phyloP scores from a whole-genome alignment of 2,797 vertebrate genomes.

The Ptychobarbus kaznakovi region DNA sequence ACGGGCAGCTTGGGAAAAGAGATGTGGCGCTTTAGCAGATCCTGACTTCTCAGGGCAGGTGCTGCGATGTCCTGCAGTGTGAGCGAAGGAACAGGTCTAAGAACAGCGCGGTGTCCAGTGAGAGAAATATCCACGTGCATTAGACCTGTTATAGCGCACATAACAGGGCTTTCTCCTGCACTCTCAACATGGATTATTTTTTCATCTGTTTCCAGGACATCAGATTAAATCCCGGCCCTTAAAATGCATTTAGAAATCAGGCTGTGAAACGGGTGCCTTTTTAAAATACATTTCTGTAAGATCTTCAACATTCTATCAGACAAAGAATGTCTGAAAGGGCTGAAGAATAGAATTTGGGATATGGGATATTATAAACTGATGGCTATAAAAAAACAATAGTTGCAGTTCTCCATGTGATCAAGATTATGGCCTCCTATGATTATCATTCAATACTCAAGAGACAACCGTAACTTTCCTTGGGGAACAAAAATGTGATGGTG shows the following conservation, averaged over 20 bases:
- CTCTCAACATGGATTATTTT: neutral
- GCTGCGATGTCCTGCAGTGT: constrained; percentile 16
- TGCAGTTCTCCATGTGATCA: neutral
- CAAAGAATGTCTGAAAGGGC: neutral
- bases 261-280: neutral
- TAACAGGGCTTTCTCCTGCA: neutral
- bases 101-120: neutral
- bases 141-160: neutral
- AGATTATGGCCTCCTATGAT: neutral
- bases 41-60: constrained; percentile 41
- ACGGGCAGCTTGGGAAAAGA: constrained; percentile 35
- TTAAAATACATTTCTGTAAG: neutral
- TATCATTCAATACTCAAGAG: neutral
- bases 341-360: neutral
- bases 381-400: neutral
- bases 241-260: neutral
- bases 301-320: neutral
- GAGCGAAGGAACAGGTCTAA: constrained; percentile 21
- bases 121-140: constrained; percentile 36
- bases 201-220: neutral
- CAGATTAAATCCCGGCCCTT: neutral
- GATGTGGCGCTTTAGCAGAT: constrained; percentile 58
- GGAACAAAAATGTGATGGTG: neutral
- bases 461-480: neutral
- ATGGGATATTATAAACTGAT: neutral